phyloP scores from a whole-genome alignment of 2,888 invertebrate genomes.

The Pheosia tremula region DNA sequence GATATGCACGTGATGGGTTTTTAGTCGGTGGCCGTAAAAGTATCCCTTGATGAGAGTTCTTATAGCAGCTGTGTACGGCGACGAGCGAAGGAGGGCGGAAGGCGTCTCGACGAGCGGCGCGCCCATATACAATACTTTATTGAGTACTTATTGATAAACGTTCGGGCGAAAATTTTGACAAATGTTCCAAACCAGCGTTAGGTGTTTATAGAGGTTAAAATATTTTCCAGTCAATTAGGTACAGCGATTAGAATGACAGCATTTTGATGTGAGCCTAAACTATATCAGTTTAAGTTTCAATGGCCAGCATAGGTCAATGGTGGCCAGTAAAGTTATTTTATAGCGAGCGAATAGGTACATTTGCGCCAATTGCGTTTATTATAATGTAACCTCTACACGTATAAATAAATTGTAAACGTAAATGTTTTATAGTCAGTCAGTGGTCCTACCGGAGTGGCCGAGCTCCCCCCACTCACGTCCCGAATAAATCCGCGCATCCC shows the following conservation, averaged over 20 bases:
- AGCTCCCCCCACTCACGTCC: slow-evolving; percentile 24
- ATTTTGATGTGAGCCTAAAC: slow-evolving; percentile 8
- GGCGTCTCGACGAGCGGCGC: slow-evolving; percentile 49
- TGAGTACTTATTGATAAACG: slow-evolving; percentile 47
- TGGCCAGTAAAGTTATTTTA: slow-evolving; percentile 50
- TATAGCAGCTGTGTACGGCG: slow-evolving; percentile 23
- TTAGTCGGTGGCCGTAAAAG: slow-evolving; percentile 15
- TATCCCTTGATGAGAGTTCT: slow-evolving; percentile 35
- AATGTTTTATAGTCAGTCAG: slow-evolving; percentile 56
- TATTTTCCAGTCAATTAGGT: not conserved
- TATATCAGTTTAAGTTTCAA: slow-evolving; percentile 34
- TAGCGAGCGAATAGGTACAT: slow-evolving; percentile 50
- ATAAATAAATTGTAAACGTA: slow-evolving; percentile 62
- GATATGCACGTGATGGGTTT: slow-evolving; percentile 5
- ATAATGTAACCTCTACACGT: slow-evolving; percentile 58
- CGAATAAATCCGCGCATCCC: slow-evolving; percentile 46
- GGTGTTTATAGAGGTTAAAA: not conserved
- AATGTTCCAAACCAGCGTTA: slow-evolving; percentile 9
- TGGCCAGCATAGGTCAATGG: slow-evolving; percentile 8
- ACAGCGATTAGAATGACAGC: slow-evolving; percentile 7
- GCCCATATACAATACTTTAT: slow-evolving; percentile 39
- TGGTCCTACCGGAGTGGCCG: slow-evolving; percentile 37
- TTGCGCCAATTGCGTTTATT: slow-evolving; percentile 56
- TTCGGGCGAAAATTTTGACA: slow-evolving; percentile 34
- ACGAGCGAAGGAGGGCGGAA: slow-evolving; percentile 49